Conservation (phyloP, 2,888 invertebrate species). For the Colostygia pectinataria region DNA sequence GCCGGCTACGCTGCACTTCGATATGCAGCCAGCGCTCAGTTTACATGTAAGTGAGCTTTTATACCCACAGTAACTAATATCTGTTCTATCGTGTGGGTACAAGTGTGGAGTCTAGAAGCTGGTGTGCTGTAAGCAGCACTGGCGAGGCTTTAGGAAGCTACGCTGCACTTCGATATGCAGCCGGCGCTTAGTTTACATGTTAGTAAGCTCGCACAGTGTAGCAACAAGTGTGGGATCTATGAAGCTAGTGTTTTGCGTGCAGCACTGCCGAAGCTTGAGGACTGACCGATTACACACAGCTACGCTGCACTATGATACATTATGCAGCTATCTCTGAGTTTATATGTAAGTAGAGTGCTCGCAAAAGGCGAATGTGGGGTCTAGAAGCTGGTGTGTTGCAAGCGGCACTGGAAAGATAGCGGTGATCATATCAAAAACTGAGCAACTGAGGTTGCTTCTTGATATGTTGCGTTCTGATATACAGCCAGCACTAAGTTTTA, state of each 20-base stretch:
- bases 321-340: conserved; percentile 87
- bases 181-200: conserved; percentile 88
- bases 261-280: conserved; percentile 63
- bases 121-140: conserved; percentile 62
- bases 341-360: too few species aligned
- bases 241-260: conserved; percentile 65
- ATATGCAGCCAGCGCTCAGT: conserved; percentile 87
- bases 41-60: conserved; percentile 82
- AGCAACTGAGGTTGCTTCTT: too few species aligned
- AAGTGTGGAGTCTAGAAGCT: conserved; percentile 67
- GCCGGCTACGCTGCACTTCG: conserved; percentile 86
- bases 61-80: too few species aligned
- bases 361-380: too few species aligned
- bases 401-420: too few species aligned
- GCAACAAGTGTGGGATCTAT: conserved; percentile 64
- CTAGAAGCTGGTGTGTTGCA: too few species aligned
- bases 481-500: too few species aligned
- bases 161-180: conserved; percentile 87
- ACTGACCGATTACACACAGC: too few species aligned
- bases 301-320: conserved; percentile 86
- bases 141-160: conserved; percentile 78
- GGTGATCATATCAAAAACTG: too few species aligned
- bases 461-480: too few species aligned
- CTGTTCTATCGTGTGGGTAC: conserved; percentile 64
- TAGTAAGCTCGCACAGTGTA: conserved; percentile 50